phyloP scores from a whole-genome alignment of 2,888 invertebrate species.

The Drosophila niveifrons region DNA sequence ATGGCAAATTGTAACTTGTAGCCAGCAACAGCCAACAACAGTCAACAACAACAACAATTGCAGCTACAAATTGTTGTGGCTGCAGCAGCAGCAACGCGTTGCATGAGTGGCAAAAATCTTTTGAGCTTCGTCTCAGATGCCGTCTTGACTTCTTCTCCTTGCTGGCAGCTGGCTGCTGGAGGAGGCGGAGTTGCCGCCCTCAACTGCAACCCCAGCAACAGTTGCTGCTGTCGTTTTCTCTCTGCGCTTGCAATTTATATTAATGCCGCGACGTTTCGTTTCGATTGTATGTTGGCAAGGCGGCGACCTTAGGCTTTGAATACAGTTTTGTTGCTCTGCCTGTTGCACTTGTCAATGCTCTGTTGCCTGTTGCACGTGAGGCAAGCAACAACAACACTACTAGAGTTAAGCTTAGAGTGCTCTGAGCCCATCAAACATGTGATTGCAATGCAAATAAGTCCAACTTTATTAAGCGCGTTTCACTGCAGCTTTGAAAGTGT shows the following conservation, averaged over 20 bases:
- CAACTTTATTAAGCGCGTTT: neutral
- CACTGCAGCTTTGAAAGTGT: constrained; percentile 4
- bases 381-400: constrained; percentile 20
- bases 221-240: constrained; percentile 53
- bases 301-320: constrained; percentile 45
- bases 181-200: constrained; percentile 58
- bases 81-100: constrained; percentile 23
- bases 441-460: constrained; percentile 21
- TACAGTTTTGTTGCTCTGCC: constrained; percentile 25
- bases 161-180: constrained; percentile 9
- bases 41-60: constrained; percentile 44
- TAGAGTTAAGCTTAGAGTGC: neutral
- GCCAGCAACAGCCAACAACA: constrained; percentile 38
- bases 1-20: constrained; percentile 80
- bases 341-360: constrained; percentile 52
- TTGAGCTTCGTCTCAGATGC: constrained; percentile 53
- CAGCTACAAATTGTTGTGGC: constrained; percentile 60
- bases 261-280: constrained; percentile 55
- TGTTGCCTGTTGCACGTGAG: constrained; percentile 21
- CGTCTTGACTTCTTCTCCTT: constrained; percentile 21
- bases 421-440: constrained; percentile 2
- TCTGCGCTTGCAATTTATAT: constrained; percentile 55
- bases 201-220: constrained; percentile 29
- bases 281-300: constrained; percentile 41
- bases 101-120: constrained; percentile 63